phyloP scores from a whole-genome alignment of 2,797 vertebrate genomes.

The Helostoma temminkii region DNA sequence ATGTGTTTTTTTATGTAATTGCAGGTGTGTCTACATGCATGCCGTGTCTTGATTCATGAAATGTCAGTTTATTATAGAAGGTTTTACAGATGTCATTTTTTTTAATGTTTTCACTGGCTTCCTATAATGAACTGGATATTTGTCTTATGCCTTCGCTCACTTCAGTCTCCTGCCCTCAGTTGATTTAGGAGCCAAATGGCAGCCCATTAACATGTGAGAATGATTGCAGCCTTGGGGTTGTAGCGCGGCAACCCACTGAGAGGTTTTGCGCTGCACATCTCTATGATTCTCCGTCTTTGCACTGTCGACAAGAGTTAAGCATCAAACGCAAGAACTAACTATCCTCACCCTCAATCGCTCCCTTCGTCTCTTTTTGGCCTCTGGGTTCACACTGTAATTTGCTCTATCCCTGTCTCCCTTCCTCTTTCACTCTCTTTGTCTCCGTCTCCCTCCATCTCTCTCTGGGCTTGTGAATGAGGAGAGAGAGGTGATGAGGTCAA shows the following conservation, averaged over 20 bases:
- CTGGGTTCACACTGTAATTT: conserved; percentile 86
- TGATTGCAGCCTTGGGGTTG: conserved; percentile 76
- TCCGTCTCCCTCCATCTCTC: conserved; percentile 74
- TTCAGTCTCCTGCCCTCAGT: conserved; percentile 70
- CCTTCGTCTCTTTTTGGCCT: conserved; percentile 80
- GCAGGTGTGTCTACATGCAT: conserved; percentile 8
- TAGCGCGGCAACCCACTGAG: conserved; percentile 72
- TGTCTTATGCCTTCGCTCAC: conserved; percentile 65
- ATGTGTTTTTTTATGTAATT: conserved; percentile 38
- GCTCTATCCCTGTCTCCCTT: conserved; percentile 69
- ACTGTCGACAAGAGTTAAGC: conserved; percentile 78
- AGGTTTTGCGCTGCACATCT: conserved; percentile 62
- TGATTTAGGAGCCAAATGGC: conserved; percentile 82
- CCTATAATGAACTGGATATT: conserved; percentile 72
- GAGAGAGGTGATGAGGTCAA: conserved; percentile 82
- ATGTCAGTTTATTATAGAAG: conserved; percentile 48
- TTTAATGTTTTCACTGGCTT: conserved; percentile 51
- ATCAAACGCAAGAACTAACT: conserved; percentile 81
- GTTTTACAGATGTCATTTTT: conserved; percentile 51
- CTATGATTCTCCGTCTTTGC: conserved; percentile 75
- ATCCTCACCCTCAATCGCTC: conserved; percentile 75
- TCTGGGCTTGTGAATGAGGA: conserved; percentile 74
- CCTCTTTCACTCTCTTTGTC: conserved; percentile 50
- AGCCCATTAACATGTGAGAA: conserved; percentile 81
- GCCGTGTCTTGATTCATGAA: conserved; percentile 14